Evolutionary conservation across 2,797 vertebrate species (phyloP).

Genomic region (Clamator glandarius): DNA sequence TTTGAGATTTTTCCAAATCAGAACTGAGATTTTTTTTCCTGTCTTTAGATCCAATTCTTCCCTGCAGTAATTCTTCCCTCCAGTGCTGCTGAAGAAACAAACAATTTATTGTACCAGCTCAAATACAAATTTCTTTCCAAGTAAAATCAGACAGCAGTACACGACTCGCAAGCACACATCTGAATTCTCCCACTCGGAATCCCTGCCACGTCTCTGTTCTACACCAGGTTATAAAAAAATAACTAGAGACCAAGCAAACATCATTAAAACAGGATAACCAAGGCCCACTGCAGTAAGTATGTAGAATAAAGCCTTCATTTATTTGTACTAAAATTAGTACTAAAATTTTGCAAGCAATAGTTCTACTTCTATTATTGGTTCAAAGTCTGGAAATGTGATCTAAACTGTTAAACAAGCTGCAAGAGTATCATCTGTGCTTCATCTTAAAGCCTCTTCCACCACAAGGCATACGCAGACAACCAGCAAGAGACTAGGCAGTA

Average conservation of each 20-base stretch:
- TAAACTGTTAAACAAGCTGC: neutral
- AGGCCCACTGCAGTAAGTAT: neutral
- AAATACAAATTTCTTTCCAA: neutral
- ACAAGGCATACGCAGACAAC: rapidly evolving
- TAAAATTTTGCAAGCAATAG: neutral
- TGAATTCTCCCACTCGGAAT: neutral
- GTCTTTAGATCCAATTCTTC: neutral
- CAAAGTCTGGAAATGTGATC: neutral
- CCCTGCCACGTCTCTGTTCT: neutral
- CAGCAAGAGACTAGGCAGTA: neutral
- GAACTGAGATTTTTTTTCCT: neutral
- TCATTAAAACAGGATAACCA: neutral
- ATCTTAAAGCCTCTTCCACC: neutral
- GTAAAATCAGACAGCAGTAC: neutral
- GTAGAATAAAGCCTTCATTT: neutral
- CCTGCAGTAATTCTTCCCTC: neutral
- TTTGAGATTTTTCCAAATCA: neutral
- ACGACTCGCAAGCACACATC: neutral
- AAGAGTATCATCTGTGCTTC: neutral
- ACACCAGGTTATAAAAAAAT: neutral
- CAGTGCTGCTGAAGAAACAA: neutral
- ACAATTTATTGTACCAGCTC: neutral
- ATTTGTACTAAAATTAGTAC: neutral
- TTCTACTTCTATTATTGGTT: neutral
- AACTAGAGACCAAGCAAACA: neutral